Evolutionary conservation across 2,113 vertebrate genomes (phyloP).

Genomic region (Crypturellus undulatus): DNA sequence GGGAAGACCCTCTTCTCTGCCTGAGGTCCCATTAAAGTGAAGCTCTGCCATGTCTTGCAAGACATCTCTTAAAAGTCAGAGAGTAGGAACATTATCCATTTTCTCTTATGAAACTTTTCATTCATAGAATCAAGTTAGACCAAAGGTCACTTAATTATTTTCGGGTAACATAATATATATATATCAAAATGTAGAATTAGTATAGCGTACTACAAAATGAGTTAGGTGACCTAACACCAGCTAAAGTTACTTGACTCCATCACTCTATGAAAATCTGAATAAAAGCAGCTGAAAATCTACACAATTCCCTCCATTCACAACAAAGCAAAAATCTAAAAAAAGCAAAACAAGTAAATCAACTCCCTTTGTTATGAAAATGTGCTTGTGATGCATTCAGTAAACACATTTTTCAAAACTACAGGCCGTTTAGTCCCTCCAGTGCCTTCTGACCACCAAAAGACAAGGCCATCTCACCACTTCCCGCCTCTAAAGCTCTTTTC

Average conservation of each 20-base stretch:
- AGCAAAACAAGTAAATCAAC: neutral
- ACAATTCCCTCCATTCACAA: neutral
- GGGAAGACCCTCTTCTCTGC: neutral
- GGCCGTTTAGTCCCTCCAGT: neutral
- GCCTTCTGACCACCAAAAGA: neutral
- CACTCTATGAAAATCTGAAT: neutral
- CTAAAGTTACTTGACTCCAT: neutral
- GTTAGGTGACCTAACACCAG: neutral
- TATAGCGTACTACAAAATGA: neutral
- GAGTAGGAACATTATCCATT: neutral
- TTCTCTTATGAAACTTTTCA: neutral
- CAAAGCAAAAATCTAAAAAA: neutral
- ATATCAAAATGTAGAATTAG: constrained; percentile 15
- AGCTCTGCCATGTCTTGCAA: neutral
- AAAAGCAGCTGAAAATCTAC: constrained; percentile 5
- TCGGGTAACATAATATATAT: neutral
- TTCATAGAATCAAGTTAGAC: neutral
- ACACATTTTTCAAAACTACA: neutral
- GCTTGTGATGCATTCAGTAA: neutral
- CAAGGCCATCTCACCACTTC: neutral
- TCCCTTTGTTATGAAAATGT: neutral
- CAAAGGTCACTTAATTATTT: neutral
- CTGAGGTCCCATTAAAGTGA: neutral
- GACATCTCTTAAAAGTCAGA: neutral
- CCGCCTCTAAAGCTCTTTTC: neutral